These are phyloP conservation scores for Gnathochromis pfefferi DNA, from an alignment of 2,113 vertebrate genomes.

Conservation along the genomic window DNA sequence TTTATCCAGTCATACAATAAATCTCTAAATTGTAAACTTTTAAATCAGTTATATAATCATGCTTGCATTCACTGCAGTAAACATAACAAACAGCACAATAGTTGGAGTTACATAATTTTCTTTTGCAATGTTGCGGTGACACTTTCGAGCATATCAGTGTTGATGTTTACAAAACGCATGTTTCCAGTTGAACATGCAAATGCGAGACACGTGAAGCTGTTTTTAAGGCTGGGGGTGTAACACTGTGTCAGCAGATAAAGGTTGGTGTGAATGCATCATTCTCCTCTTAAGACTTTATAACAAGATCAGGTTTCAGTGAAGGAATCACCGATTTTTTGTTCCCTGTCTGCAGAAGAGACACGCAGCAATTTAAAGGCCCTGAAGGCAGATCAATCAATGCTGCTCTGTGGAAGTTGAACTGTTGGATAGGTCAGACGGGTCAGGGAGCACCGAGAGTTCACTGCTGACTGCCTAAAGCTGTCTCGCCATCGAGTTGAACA, in stretches of 20 bases:
- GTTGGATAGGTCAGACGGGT: constrained; percentile 55
- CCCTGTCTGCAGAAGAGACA: background rate
- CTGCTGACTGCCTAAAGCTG: background rate
- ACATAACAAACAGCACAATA: background rate
- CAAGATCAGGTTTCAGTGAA: constrained; percentile 11
- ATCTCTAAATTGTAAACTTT: background rate
- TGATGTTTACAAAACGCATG: background rate
- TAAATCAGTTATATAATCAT: background rate
- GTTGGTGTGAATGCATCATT: background rate
- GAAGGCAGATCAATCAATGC: constrained; percentile 38
- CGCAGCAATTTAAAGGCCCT: background rate
- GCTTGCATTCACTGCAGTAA: background rate
- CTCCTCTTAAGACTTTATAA: background rate
- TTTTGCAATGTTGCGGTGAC: accelerated
- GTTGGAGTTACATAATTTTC: background rate
- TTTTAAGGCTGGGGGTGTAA: background rate
- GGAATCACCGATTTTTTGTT: constrained; percentile 22
- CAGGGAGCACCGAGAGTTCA: constrained; percentile 55
- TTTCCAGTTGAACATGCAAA: background rate
- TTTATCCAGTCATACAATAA: background rate
- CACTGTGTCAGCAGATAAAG: background rate
- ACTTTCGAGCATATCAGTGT: accelerated
- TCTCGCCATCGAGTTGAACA: constrained; percentile 2
- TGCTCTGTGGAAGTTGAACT: constrained; percentile 36
- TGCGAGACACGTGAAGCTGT: background rate